These are phyloP conservation scores for Centrocercus urophasianus DNA, from an alignment of 2,113 vertebrate species.

Conservation along the genomic window DNA sequence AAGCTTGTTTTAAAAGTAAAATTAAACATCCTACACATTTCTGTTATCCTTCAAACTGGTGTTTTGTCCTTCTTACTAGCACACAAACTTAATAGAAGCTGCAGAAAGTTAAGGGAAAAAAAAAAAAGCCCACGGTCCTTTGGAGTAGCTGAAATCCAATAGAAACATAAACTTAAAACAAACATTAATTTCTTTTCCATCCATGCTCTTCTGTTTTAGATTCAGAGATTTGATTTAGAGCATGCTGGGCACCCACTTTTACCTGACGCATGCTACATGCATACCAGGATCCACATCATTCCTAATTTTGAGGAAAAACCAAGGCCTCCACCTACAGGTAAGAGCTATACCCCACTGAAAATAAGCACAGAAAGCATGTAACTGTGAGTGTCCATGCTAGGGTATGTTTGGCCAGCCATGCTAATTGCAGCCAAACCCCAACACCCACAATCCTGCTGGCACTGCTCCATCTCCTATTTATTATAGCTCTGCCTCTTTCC, in stretches of 20 bases:
- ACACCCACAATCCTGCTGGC: background rate
- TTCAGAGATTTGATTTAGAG: background rate
- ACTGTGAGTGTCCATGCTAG: background rate
- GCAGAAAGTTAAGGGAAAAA: background rate
- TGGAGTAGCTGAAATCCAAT: background rate
- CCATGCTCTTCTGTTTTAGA: background rate
- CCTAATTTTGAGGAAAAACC: background rate
- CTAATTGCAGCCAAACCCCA: slow-evolving; percentile 19
- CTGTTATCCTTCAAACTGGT: background rate
- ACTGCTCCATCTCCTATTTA: slow-evolving; percentile 3
- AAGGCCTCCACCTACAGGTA: background rate
- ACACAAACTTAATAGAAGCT: background rate
- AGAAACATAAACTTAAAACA: background rate
- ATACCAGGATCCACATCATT: background rate
- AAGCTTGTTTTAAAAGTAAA: background rate
- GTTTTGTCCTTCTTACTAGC: background rate
- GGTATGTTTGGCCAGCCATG: background rate
- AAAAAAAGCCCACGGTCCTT: background rate
- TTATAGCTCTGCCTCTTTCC: background rate
- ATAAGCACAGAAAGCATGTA: background rate
- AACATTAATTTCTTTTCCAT: background rate
- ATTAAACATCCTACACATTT: background rate
- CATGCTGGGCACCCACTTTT: background rate
- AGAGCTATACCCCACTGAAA: background rate
- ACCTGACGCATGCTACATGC: background rate